Percentiles rank a stretch among this genome's conserved stretches.
phyloP scores from a whole-genome alignment of 2,888 invertebrate species.

The Watsonalla binaria region DNA sequence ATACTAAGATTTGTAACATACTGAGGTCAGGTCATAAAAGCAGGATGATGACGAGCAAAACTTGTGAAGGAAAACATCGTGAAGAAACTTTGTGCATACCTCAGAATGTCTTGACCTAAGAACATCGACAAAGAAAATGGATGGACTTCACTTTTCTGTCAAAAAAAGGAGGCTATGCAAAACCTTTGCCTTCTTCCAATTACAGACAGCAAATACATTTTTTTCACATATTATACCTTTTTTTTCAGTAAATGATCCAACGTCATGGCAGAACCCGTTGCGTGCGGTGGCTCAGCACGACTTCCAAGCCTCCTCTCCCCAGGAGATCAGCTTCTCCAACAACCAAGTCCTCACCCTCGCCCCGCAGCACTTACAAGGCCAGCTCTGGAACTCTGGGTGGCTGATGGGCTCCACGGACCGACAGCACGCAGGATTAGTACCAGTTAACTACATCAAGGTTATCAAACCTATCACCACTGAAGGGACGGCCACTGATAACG shows the following conservation, averaged over 20 bases:
- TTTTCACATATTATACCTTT: not conserved
- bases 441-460: constrained; percentile 79
- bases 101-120: not conserved
- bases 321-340: constrained; percentile 87
- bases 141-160: not conserved
- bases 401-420: constrained; percentile 80
- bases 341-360: constrained; percentile 90
- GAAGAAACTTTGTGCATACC: too few species aligned
- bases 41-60: too few species aligned
- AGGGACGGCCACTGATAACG: constrained; percentile 3
- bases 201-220: too few species aligned
- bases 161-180: too few species aligned
- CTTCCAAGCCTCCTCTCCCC: constrained; percentile 83
- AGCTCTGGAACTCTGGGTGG: constrained; percentile 84
- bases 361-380: constrained; percentile 88
- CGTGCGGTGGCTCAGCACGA: constrained; percentile 84
- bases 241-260: constrained; percentile 80
- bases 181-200: too few species aligned
- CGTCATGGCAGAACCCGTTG: constrained; percentile 83
- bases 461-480: constrained; percentile 34
- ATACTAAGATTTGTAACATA: too few species aligned
- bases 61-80: too few species aligned
- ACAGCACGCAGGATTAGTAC: constrained; percentile 80
- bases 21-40: too few species aligned
- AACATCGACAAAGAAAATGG: not conserved